A percentile compares a stretch with the other conserved stretches of the same genome.
These are phyloP conservation scores for Glaucomys volans DNA, from an alignment of 2,113 vertebrate genomes.

Conservation along the genomic window DNA sequence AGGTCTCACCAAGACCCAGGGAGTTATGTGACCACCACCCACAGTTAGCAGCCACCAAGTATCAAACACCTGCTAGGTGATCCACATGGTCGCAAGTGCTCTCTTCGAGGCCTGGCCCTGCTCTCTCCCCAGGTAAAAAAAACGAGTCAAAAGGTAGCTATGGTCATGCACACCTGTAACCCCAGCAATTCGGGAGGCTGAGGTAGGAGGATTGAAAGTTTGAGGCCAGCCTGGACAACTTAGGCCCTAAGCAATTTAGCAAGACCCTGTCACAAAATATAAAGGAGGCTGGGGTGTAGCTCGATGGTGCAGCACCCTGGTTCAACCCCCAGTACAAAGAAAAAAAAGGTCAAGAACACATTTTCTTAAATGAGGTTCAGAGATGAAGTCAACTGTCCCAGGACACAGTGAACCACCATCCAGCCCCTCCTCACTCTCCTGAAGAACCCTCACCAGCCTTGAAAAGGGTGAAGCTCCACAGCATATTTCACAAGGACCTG, in stretches of 20 bases:
- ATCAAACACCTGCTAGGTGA: not conserved
- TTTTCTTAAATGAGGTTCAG: not conserved
- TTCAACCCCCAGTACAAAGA: too few species aligned
- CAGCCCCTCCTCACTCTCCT: not conserved
- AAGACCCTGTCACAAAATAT: too few species aligned
- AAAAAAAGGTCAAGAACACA: not conserved
- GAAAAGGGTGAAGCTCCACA: not conserved
- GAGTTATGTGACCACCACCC: not conserved
- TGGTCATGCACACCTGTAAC: too few species aligned
- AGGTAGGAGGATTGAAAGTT: too few species aligned
- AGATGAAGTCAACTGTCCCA: not conserved
- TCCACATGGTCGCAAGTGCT: not conserved
- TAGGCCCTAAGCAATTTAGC: too few species aligned
- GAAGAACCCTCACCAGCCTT: not conserved
- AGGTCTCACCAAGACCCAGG: not conserved
- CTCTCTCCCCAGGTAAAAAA: too few species aligned
- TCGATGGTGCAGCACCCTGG: too few species aligned
- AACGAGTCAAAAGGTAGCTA: too few species aligned
- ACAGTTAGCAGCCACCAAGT: not conserved
- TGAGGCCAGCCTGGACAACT: too few species aligned
- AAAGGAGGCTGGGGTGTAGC: too few species aligned
- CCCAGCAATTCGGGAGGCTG: too few species aligned
- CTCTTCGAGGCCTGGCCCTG: not conserved
- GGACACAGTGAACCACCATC: not conserved
- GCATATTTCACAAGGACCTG: not conserved